A percentile compares a stretch with the other conserved stretches of the same genome.
Evolutionary conservation across 2,888 invertebrate species (phyloP).

Genomic region (Sphaerophoria taeniata): DNA sequence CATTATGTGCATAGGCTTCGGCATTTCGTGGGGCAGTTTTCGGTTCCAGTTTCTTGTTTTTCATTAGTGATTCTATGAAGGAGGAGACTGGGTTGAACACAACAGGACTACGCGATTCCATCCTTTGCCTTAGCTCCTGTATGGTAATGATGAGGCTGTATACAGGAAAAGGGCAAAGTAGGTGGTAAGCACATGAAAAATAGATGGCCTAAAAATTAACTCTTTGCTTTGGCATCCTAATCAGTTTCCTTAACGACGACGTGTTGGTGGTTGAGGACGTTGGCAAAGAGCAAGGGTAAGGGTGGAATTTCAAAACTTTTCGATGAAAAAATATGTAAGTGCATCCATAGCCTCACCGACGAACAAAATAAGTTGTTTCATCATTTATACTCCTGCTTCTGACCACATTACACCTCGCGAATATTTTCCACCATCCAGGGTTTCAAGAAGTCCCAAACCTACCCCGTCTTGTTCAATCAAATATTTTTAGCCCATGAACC

Average conservation of each 20-base stretch:
- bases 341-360: neutral
- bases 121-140: conserved; percentile 36
- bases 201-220: conserved; percentile 66
- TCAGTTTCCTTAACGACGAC: too few species aligned
- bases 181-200: conserved; percentile 54
- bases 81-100: conserved; percentile 44
- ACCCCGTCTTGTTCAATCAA: conserved; percentile 16
- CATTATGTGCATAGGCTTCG: too few species aligned
- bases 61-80: conserved; percentile 65
- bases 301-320: neutral
- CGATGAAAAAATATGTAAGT: neutral
- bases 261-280: neutral
- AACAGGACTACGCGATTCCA: conserved; percentile 52
- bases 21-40: neutral
- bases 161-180: conserved; percentile 14
- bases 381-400: neutral
- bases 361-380: neutral
- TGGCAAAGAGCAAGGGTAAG: neutral
- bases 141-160: conserved; percentile 54
- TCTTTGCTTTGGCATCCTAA: conserved; percentile 52
- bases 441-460: neutral
- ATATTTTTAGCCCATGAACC: conserved; percentile 51
- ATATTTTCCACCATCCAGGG: conserved; percentile 30
- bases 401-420: conserved; percentile 38
- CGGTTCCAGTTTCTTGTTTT: conserved; percentile 52